These are phyloP conservation scores for Tragelaphus strepsiceros DNA, from an alignment of 2,113 vertebrate species.

Conservation along the genomic window DNA sequence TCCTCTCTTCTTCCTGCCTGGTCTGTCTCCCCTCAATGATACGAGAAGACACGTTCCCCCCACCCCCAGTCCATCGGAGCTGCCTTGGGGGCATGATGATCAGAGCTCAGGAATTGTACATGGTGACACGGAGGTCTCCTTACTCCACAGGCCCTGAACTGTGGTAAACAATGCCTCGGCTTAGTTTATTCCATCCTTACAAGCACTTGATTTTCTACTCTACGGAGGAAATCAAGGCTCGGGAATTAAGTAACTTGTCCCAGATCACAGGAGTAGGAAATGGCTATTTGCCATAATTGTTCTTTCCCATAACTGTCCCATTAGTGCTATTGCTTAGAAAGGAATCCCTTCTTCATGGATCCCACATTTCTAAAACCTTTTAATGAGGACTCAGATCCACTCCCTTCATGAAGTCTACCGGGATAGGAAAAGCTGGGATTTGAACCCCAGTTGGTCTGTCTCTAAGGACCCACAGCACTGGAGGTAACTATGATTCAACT, in stretches of 20 bases:
- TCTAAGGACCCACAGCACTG: not conserved
- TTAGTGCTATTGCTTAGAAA: not conserved
- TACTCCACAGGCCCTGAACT: rapidly evolving
- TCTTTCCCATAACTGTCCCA: not conserved
- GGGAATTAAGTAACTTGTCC: not conserved
- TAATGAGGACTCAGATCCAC: not conserved
- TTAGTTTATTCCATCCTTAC: not conserved
- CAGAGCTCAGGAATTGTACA: rapidly evolving
- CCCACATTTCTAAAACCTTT: not conserved
- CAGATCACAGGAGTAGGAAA: not conserved
- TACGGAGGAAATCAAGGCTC: not conserved
- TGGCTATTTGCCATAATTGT: not conserved
- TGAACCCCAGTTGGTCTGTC: not conserved
- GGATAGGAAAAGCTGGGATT: not conserved
- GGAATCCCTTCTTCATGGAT: not conserved
- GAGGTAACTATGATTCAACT: not conserved
- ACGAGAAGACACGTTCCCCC: not conserved
- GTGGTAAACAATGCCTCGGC: too few relatives aligned
- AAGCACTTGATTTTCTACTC: not conserved
- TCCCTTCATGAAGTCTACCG: not conserved
- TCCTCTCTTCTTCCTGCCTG: not conserved
- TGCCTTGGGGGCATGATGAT: rapidly evolving
- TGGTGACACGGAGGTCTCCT: rapidly evolving
- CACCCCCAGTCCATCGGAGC: not conserved
- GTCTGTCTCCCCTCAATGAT: not conserved